Evolutionary conservation across 2,113 vertebrate genomes (phyloP).

Genomic region (Eubucco bourcierii): DNA sequence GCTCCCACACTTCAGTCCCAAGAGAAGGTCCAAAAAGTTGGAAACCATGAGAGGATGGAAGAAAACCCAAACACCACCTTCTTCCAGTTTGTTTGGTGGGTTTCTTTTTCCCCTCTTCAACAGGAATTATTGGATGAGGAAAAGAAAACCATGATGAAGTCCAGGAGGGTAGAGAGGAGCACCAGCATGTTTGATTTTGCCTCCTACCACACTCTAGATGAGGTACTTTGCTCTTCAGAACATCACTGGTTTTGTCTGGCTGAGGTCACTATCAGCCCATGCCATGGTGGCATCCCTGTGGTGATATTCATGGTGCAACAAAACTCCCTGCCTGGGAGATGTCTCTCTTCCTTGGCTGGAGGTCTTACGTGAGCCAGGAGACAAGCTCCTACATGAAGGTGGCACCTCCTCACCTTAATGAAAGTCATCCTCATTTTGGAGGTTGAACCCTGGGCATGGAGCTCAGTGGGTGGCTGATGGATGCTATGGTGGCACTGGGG

Average conservation of each 20-base stretch:
- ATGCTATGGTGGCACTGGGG: background rate
- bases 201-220: constrained; percentile 82
- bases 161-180: constrained; percentile 66
- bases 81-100: background rate
- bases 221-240: constrained; percentile 71
- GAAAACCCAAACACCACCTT: background rate
- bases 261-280: background rate
- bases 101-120: background rate
- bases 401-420: rapidly evolving
- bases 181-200: constrained; percentile 77
- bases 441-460: background rate
- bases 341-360: background rate
- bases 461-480: background rate
- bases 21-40: background rate
- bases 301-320: rapidly evolving
- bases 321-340: background rate
- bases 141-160: constrained; percentile 72
- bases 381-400: rapidly evolving
- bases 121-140: constrained; percentile 84
- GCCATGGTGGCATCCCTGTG: rapidly evolving
- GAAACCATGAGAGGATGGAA: background rate
- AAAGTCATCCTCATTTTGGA: background rate
- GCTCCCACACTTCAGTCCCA: background rate
- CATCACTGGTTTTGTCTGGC: rapidly evolving
- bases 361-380: background rate